These are phyloP conservation scores for Amniataba percoides DNA, from an alignment of 2,797 vertebrate genomes.

Conservation along the genomic window DNA sequence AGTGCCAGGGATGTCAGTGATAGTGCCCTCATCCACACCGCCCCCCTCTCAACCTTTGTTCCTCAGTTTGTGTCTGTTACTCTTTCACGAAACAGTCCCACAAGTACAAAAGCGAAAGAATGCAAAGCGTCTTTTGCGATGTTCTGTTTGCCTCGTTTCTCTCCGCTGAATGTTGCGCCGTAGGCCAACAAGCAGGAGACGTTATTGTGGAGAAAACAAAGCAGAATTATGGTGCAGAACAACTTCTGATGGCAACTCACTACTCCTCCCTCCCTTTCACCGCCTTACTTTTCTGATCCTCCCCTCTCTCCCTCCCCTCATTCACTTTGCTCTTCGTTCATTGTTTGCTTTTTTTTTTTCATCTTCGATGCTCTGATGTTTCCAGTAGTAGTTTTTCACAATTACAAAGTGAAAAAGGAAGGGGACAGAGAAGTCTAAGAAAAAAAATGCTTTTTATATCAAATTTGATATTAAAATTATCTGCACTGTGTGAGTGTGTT, in stretches of 20 bases:
- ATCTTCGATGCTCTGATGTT: conserved; percentile 31
- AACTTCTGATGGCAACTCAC: conserved; percentile 68
- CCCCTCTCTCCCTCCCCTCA: conserved; percentile 54
- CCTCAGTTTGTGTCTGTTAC: conserved; percentile 87
- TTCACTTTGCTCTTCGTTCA: conserved; percentile 48
- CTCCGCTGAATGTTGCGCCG: conserved; percentile 58
- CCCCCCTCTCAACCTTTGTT: conserved; percentile 85
- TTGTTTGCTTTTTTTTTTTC: conserved; percentile 42
- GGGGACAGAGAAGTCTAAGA: not conserved
- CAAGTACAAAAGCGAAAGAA: conserved; percentile 93
- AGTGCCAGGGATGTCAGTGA: conserved; percentile 94
- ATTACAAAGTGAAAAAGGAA: not conserved
- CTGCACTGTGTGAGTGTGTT: not conserved
- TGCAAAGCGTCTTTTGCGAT: conserved; percentile 86
- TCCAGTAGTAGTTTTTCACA: no score
- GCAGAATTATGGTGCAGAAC: conserved; percentile 64
- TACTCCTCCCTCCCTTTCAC: conserved; percentile 75
- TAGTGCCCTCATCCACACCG: conserved; percentile 93
- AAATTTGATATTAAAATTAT: conserved; percentile 8
- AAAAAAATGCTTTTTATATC: not conserved
- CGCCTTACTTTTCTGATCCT: conserved; percentile 66
- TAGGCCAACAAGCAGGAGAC: conserved; percentile 64
- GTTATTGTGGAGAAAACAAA: conserved; percentile 76
- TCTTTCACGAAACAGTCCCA: conserved; percentile 89
- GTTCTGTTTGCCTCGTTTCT: conserved; percentile 83